Percentiles rank a stretch among this genome's conserved stretches.
Evolutionary conservation across 2,888 invertebrate genomes (phyloP).

Genomic region (Yponomeuta malinellus): DNA sequence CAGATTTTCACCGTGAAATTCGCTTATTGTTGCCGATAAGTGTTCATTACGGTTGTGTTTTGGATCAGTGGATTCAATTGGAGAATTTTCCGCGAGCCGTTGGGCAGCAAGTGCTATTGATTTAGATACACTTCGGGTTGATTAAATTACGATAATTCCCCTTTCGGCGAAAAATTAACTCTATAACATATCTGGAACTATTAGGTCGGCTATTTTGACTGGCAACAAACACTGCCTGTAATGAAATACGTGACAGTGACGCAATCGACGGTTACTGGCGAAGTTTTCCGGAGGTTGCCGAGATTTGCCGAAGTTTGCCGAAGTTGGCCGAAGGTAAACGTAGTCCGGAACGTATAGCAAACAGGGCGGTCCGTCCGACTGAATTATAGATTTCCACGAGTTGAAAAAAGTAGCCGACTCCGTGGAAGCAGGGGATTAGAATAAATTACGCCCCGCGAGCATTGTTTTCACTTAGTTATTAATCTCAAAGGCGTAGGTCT

Average conservation of each 20-base stretch:
- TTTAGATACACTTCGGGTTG: neutral
- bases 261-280: neutral
- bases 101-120: neutral
- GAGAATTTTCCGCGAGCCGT: neutral
- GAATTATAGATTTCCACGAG: constrained; percentile 4
- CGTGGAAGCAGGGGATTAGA: neutral
- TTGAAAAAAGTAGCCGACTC: constrained; percentile 1
- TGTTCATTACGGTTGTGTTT: neutral
- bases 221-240: constrained; percentile 20
- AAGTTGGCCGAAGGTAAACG: constrained; percentile 7
- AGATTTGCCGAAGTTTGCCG: neutral
- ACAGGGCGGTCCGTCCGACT: neutral
- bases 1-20: constrained; percentile 1
- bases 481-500: neutral
- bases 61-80: neutral
- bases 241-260: constrained; percentile 23
- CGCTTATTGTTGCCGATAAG: constrained; percentile 1
- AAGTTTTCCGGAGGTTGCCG: neutral
- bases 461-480: constrained; percentile 2
- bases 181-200: neutral
- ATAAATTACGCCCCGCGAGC: neutral
- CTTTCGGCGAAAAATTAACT: neutral
- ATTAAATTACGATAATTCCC: neutral
- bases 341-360: neutral
- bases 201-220: constrained; percentile 17